phyloP scores from a whole-genome alignment of 2,888 invertebrate genomes.

The Callimorpha dominula region DNA sequence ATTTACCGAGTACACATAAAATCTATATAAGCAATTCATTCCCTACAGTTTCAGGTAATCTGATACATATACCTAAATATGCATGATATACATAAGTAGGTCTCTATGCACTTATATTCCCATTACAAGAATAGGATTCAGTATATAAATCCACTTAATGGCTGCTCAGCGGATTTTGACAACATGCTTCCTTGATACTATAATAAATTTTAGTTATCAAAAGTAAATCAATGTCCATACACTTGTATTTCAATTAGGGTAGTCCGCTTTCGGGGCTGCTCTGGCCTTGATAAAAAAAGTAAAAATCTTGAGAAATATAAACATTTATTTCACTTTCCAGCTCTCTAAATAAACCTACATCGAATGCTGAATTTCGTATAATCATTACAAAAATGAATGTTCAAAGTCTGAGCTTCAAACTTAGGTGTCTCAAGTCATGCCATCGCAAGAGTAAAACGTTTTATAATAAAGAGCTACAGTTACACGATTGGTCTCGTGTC shows the following conservation, averaged over 20 bases:
- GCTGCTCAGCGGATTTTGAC: not conserved
- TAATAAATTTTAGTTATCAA: not conserved
- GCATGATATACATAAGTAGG: not conserved
- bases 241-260: not conserved
- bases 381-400: too few species aligned
- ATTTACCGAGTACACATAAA: conserved; percentile 21
- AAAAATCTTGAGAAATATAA: not conserved
- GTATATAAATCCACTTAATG: not conserved
- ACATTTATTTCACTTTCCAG: not conserved
- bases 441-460: too few species aligned
- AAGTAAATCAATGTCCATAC: not conserved
- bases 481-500: too few species aligned
- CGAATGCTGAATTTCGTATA: too few species aligned
- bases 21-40: not conserved
- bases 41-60: not conserved
- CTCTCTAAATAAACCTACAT: too few species aligned
- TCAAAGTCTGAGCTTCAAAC: too few species aligned
- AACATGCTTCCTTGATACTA: too few species aligned
- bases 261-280: not conserved
- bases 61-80: not conserved
- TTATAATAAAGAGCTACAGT: too few species aligned
- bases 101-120: not conserved
- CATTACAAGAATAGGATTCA: not conserved
- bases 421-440: too few species aligned
- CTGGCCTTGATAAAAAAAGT: not conserved